These are phyloP conservation scores for Alectura lathami DNA, from an alignment of 2,113 vertebrate genomes.

Conservation along the genomic window DNA sequence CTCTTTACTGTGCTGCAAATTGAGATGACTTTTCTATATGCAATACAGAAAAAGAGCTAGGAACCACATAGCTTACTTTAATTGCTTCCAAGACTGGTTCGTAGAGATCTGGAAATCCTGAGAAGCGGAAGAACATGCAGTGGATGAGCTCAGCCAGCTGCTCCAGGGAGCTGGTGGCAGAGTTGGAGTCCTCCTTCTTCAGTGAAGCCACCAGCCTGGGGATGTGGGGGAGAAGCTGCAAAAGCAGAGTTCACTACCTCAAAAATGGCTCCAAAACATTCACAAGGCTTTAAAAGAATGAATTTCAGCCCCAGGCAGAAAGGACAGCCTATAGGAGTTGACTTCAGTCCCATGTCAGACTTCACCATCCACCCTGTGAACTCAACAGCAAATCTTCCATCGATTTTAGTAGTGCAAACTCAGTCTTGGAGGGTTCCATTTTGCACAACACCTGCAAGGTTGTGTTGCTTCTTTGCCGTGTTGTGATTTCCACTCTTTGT, in stretches of 20 bases:
- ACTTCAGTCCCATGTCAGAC: not conserved
- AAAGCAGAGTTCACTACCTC: not conserved
- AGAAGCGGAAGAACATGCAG: constrained; percentile 86
- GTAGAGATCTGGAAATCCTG: constrained; percentile 84
- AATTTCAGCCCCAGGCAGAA: not conserved
- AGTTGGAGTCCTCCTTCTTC: constrained; percentile 80
- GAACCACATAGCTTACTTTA: constrained; percentile 68
- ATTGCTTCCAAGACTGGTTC: constrained; percentile 82
- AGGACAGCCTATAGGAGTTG: not conserved
- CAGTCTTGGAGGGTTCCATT: not conserved
- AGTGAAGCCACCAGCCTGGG: constrained; percentile 78
- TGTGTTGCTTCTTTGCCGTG: not conserved
- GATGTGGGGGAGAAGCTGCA: constrained; percentile 82
- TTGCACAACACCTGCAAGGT: not conserved
- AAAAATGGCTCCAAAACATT: not conserved
- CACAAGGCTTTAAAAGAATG: not conserved
- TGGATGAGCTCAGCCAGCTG: constrained; percentile 81
- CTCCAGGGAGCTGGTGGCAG: constrained; percentile 76
- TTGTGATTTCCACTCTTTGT: not conserved
- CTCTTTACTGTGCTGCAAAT: not conserved
- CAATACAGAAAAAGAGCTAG: not conserved
- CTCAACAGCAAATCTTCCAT: not conserved
- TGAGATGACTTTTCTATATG: not conserved
- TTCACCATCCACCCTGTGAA: not conserved
- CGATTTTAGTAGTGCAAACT: not conserved